Evolutionary conservation across 2,797 vertebrate genomes (phyloP).

Genomic region (Pipistrellus pygmaeus): DNA sequence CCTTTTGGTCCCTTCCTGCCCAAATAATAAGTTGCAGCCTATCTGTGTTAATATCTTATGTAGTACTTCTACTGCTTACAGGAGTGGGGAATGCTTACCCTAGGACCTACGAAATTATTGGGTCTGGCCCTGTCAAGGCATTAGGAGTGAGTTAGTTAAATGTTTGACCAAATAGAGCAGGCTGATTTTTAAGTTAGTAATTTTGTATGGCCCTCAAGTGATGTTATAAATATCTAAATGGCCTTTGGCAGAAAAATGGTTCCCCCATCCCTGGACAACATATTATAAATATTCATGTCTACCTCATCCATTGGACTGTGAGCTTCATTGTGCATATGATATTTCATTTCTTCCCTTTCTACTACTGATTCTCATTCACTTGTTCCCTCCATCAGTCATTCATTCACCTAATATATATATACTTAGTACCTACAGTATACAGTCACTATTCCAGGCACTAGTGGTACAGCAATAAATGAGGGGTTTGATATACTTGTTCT

Average conservation of each 20-base stretch:
- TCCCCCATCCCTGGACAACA: too few species aligned
- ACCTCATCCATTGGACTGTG: background rate
- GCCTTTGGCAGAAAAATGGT: too few species aligned
- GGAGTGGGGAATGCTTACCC: too few species aligned
- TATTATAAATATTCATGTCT: background rate
- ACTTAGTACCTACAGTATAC: background rate
- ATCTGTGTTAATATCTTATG: background rate
- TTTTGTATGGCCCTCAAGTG: too few species aligned
- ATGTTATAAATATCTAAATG: too few species aligned
- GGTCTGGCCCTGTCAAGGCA: too few species aligned
- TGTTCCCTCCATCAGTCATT: background rate
- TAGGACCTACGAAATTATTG: too few species aligned
- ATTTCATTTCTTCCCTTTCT: background rate
- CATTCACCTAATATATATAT: background rate
- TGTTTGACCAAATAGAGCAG: too few species aligned
- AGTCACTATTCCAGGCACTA: background rate
- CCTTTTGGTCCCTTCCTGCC: background rate
- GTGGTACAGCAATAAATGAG: fast-evolving
- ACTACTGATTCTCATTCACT: background rate
- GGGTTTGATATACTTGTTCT: background rate
- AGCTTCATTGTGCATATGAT: background rate
- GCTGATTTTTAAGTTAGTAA: too few species aligned
- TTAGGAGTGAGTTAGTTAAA: too few species aligned
- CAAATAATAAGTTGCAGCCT: background rate
- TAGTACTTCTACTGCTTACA: background rate